Evolutionary conservation across 2,113 vertebrate species (phyloP).

Genomic region (Poeciliopsis turrubarensis): DNA sequence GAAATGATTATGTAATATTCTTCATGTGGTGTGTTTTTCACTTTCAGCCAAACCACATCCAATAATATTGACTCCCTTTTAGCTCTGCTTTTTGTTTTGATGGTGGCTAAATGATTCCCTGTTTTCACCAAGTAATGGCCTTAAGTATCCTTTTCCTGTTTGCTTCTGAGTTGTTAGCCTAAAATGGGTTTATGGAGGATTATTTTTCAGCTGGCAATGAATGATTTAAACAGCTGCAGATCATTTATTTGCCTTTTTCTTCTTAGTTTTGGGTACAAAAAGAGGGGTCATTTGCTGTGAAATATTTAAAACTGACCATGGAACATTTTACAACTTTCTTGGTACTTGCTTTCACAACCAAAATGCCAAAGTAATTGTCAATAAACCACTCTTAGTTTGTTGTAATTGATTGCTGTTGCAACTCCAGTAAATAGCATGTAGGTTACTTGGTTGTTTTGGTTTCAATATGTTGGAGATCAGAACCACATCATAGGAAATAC

Average conservation of each 20-base stretch:
- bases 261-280: not conserved
- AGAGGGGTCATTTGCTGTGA: not conserved
- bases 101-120: not conserved
- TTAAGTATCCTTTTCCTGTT: not conserved
- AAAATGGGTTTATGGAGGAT: not conserved
- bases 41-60: not conserved
- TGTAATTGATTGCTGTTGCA: not conserved
- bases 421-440: no score
- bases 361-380: not conserved
- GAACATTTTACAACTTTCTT: not conserved
- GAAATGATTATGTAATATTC: not conserved
- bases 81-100: not conserved
- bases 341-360: not conserved
- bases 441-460: no score
- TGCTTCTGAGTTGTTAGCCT: not conserved
- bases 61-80: not conserved
- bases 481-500: no score
- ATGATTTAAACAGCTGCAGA: not conserved
- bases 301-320: not conserved
- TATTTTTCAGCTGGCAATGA: not conserved
- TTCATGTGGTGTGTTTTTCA: not conserved
- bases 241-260: not conserved
- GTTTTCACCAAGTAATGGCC: not conserved
- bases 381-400: not conserved
- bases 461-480: no score